Evolutionary conservation across 23 tunicate genomes (phyloP), one percentile per base, ranked within the genome.

Genomic region (Trididemnum clinides): DNA sequence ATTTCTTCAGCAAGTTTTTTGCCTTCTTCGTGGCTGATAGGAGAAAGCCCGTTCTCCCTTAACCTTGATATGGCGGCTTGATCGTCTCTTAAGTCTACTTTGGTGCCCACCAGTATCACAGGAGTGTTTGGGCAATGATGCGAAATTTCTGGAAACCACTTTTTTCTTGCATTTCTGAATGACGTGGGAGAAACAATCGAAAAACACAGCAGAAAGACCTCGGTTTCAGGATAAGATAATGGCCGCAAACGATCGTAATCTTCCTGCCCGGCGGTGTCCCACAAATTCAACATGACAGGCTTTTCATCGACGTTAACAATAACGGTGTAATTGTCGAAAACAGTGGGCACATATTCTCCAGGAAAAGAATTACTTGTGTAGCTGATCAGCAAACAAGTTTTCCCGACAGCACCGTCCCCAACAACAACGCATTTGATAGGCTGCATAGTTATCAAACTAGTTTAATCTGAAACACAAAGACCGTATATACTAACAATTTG

Each of bases 191-290:
- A 66, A 3, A 66, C 75, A 3, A 66, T 6, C 36, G 75, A 66
- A 31, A 66, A 66, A n/a, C 75, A 66, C 2, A 66, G 36, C 37
- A 66, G n/a, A 31, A 66, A 66, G 5, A 66, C 75, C 31, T 66
- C 75, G 10, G 75, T 66, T 66, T 66, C 75, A 6, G 75, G 75
- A 66, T 66, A 66, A 29, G 75, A 66, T 4, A 66, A 31, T 5
- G 75, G 75, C 19, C 75, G 75, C 10, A 66, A 37, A 10, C 75
- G 19, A 23, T 66, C 75, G 37, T 66, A 66, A 66, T 66, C 75
- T 66, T 66, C 75, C 31, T 66, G 75, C 2, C 75, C 75, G 30
- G 75, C 75, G 5, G 75, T 66, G n/a, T 66, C 75, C 75, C 75
- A 66, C 4, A 66, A 31, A 31, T 66, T 66, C n/a, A 66, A 31